A percentile compares a stretch with the other conserved stretches of the same genome.
Evolutionary conservation across 2,797 vertebrate species (phyloP).

Genomic region (Benthosema pterotum): DNA sequence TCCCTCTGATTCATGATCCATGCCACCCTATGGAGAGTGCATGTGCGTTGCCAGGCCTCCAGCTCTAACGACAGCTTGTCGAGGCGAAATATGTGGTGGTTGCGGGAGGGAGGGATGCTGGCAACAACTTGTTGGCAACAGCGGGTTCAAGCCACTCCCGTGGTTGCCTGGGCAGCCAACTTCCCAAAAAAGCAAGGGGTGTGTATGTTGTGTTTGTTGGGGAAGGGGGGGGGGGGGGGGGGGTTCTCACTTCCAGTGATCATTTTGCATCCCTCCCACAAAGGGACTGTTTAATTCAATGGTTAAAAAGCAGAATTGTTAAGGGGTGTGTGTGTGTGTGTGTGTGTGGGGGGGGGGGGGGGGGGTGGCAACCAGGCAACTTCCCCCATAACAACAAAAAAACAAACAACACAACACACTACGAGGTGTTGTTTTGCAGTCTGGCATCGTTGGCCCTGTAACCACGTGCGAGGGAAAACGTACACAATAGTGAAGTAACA

Average conservation of each 20-base stretch:
- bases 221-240: too few species aligned
- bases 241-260: constrained; percentile 24
- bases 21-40: constrained; percentile 28
- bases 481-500: constrained; percentile 16
- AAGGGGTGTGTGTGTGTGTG: too few species aligned
- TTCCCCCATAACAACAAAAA: too few species aligned
- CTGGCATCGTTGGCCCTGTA: constrained; percentile 7
- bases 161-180: constrained; percentile 55
- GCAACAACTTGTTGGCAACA: constrained; percentile 43
- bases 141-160: constrained; percentile 59
- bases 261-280: constrained; percentile 18
- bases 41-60: constrained; percentile 38
- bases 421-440: neutral
- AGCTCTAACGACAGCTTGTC: constrained; percentile 52
- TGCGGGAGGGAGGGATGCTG: constrained; percentile 29
- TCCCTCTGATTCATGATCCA: constrained; percentile 68
- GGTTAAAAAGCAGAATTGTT: neutral
- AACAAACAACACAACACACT: neutral
- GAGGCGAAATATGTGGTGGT: constrained; percentile 17
- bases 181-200: constrained; percentile 37
- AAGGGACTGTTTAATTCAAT: neutral
- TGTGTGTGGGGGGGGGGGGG: too few species aligned
- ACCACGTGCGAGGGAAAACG: neutral
- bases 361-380: too few species aligned
- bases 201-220: too few species aligned